phyloP scores from a whole-genome alignment of 2,888 invertebrate species.

The Temnothorax unifasciatus region DNA sequence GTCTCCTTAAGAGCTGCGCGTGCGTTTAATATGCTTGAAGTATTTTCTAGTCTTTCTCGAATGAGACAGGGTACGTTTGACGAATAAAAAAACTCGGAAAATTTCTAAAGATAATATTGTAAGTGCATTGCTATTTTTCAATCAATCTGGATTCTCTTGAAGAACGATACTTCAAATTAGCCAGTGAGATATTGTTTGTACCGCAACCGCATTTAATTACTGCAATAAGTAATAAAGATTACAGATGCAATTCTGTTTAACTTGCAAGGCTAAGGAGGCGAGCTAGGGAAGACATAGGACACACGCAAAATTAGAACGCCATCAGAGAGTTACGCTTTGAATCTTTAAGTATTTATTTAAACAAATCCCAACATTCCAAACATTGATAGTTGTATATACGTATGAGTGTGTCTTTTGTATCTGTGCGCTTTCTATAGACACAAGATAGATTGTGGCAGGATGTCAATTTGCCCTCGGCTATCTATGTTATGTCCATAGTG shows the following conservation, averaged over 20 bases:
- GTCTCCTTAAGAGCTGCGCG: conserved; percentile 8
- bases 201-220: not conserved
- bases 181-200: not conserved
- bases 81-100: not conserved
- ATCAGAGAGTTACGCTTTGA: conserved; percentile 67
- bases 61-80: not conserved
- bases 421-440: conserved; percentile 23
- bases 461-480: not conserved
- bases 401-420: conserved; percentile 53
- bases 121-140: not conserved
- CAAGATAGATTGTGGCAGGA: conserved; percentile 38
- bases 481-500: conserved; percentile 36
- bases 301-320: conserved; percentile 32
- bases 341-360: conserved; percentile 83
- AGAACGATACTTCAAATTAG: not conserved
- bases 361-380: conserved; percentile 84
- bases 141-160: not conserved
- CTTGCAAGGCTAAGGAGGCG: not conserved
- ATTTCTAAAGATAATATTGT: not conserved
- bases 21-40: not conserved
- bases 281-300: not conserved
- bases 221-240: not conserved
- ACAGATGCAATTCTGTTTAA: not conserved
- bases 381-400: conserved; percentile 81
- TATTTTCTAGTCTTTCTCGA: conserved; percentile 6